These are phyloP conservation scores for Amphiprion percula DNA, from an alignment of 2,113 vertebrate genomes.

Conservation along the genomic window DNA sequence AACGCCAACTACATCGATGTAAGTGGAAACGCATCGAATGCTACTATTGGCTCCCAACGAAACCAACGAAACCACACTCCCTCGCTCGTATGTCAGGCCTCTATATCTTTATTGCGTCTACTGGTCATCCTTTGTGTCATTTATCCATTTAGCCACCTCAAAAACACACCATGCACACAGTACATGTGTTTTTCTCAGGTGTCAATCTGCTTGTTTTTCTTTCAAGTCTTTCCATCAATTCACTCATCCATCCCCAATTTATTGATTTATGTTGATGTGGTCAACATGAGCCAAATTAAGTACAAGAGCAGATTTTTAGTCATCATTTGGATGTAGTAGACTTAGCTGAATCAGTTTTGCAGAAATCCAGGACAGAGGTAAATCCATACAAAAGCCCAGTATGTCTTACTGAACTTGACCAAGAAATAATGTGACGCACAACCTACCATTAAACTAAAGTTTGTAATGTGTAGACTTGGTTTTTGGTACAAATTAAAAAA, in stretches of 20 bases:
- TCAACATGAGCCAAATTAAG: neutral
- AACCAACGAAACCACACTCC: slow-evolving; percentile 86
- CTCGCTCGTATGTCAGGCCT: slow-evolving; percentile 88
- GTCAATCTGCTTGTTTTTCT: slow-evolving; percentile 27
- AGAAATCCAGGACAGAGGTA: neutral
- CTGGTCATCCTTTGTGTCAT: slow-evolving; percentile 70
- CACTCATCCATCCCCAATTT: slow-evolving; percentile 4
- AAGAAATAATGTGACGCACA: neutral
- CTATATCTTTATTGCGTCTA: slow-evolving; percentile 83
- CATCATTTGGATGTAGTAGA: slow-evolving; percentile 2
- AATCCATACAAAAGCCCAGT: neutral
- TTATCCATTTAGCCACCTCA: slow-evolving; percentile 46
- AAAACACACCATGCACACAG: slow-evolving; percentile 23
- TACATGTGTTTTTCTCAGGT: slow-evolving; percentile 32
- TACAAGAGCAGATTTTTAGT: neutral
- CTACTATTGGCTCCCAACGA: slow-evolving; percentile 86
- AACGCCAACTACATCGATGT: slow-evolving; percentile 99
- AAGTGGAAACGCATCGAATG: slow-evolving; percentile 90
- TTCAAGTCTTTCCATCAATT: slow-evolving; percentile 19
- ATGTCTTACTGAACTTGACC: neutral
- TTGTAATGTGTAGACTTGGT: neutral
- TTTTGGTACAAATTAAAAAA: neutral
- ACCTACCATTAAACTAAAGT: neutral
- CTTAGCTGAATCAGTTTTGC: neutral
- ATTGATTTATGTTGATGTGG: neutral